Percentiles rank a stretch among this genome's conserved stretches.
These are phyloP conservation scores for Pseudomyrmex sp. DNA, from an alignment of 1,140 invertebrate genomes.

Conservation along the genomic window DNA sequence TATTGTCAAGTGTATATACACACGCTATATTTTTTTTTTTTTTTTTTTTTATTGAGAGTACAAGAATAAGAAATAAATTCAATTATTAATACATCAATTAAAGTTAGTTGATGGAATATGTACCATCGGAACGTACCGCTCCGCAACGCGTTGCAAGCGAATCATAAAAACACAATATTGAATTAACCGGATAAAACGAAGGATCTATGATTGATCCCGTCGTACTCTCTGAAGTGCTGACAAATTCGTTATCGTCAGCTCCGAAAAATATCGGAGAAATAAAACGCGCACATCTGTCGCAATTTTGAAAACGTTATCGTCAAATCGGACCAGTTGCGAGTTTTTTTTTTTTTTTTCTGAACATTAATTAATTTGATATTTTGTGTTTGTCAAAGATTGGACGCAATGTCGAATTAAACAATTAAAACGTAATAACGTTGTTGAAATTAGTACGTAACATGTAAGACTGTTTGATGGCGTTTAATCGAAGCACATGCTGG, in stretches of 20 bases:
- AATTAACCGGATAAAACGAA: slow-evolving; percentile 48
- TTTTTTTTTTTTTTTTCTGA: not conserved
- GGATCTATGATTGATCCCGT: slow-evolving; percentile 30
- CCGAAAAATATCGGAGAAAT: slow-evolving; percentile 50
- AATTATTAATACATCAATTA: slow-evolving; percentile 8
- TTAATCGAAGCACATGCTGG: not conserved
- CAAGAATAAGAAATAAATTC: slow-evolving; percentile 5
- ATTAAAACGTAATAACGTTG: not conserved
- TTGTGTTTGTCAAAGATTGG: not conserved
- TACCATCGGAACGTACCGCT: not conserved
- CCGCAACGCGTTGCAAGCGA: not conserved
- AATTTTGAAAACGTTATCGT: not conserved
- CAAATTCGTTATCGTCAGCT: slow-evolving; percentile 23
- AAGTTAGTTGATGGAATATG: slow-evolving; percentile 9
- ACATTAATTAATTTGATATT: not conserved
- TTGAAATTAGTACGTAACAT: not conserved
- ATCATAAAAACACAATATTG: slow-evolving; percentile 41
- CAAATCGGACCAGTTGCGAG: not conserved
- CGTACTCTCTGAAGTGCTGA: slow-evolving; percentile 26
- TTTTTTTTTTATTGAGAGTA: too few relatives aligned
- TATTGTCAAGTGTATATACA: not conserved
- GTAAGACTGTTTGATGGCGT: not conserved
- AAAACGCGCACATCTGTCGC: slow-evolving; percentile 28
- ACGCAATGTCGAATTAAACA: not conserved
- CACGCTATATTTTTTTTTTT: not conserved